Percentiles rank a stretch among this genome's conserved stretches.
Conservation (phyloP, 2,797 vertebrate genomes). For the Helostoma temminkii region DNA sequence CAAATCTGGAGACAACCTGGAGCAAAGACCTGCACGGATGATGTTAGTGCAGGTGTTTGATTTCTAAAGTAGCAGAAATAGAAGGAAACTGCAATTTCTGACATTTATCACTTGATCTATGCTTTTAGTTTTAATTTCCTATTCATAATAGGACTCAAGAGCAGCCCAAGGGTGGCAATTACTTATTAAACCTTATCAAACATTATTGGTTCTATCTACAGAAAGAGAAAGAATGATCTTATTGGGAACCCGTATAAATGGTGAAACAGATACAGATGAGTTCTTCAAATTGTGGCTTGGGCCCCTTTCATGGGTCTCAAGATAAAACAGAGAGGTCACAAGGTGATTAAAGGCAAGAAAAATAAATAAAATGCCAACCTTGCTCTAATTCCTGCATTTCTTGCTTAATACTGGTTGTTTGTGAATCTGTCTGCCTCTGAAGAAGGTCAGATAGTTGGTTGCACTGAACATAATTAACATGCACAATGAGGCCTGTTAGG, state of each 20-base stretch:
- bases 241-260: not conserved
- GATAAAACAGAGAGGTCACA: not conserved
- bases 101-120: not conserved
- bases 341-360: not conserved
- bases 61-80: not conserved
- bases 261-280: too few species aligned
- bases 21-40: not conserved
- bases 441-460: too few species aligned
- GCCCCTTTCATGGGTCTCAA: not conserved
- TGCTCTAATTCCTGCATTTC: too few species aligned
- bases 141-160: not conserved
- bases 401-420: too few species aligned
- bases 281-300: not conserved
- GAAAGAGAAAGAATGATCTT: not conserved
- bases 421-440: too few species aligned
- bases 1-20: not conserved
- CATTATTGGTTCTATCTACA: not conserved
- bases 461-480: too few species aligned
- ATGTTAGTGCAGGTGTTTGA: not conserved
- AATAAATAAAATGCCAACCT: too few species aligned
- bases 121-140: not conserved
- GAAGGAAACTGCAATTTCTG: not conserved
- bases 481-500: too few species aligned
- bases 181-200: not conserved
- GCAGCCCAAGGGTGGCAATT: too few species aligned